These are phyloP conservation scores for Ormyrus rosae DNA, from an alignment of 2,888 invertebrate species.

Conservation along the genomic window DNA sequence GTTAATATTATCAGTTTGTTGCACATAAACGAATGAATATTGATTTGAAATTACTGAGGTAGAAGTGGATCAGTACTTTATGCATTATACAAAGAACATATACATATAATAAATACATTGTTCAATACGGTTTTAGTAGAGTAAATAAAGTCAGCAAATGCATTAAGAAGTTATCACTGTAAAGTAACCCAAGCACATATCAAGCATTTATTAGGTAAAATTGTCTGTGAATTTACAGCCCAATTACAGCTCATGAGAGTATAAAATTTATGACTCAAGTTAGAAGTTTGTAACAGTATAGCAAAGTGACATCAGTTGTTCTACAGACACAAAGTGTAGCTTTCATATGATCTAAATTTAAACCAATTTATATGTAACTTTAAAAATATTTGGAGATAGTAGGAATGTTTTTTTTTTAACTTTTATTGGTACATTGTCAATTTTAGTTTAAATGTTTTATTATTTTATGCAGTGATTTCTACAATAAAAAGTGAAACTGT, in stretches of 20 bases:
- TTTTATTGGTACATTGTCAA: not conserved
- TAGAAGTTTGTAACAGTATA: slow-evolving; percentile 14
- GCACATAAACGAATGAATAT: too few relatives aligned
- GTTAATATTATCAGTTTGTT: too few relatives aligned
- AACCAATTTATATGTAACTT: not conserved
- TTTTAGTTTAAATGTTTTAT: not conserved
- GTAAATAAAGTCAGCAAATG: too few relatives aligned
- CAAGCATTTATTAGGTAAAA: slow-evolving; percentile 22
- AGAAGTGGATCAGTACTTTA: too few relatives aligned
- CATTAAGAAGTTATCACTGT: not conserved
- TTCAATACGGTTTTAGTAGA: too few relatives aligned
- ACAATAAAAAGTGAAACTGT: too few relatives aligned
- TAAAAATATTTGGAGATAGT: not conserved
- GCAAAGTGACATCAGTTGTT: slow-evolving; percentile 21
- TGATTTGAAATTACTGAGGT: too few relatives aligned
- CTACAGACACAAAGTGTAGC: not conserved
- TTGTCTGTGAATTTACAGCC: slow-evolving; percentile 16
- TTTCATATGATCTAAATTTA: not conserved
- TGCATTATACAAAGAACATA: too few relatives aligned
- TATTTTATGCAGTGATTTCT: not conserved
- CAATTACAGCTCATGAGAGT: slow-evolving; percentile 10
- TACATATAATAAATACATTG: too few relatives aligned
- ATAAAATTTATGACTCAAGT: slow-evolving; percentile 16
- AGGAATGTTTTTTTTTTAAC: not conserved
- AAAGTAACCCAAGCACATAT: not conserved